A percentile compares a stretch with the other conserved stretches of the same genome.
These are phyloP conservation scores for Ceratina australensis DNA, from an alignment of 1,140 invertebrate genomes.

Conservation along the genomic window DNA sequence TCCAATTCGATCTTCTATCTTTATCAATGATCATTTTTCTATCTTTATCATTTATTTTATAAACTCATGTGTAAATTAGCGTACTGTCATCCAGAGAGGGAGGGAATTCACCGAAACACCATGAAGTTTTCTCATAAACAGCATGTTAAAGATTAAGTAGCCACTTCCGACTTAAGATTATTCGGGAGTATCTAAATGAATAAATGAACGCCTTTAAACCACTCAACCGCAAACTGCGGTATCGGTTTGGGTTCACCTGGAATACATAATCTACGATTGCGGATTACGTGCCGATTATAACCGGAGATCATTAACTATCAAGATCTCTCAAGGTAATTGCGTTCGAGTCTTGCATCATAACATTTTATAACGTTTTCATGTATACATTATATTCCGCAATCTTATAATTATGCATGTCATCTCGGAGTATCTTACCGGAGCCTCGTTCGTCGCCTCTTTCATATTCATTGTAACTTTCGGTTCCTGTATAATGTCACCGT, in stretches of 20 bases:
- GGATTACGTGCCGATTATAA: not conserved
- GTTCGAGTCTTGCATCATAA: too few species aligned
- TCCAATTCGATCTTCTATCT: not conserved
- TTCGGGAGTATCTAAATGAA: not conserved
- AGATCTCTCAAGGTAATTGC: not conserved
- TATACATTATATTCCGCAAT: not conserved
- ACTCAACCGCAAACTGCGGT: not conserved
- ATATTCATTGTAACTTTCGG: not conserved
- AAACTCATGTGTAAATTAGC: slow-evolving; percentile 9
- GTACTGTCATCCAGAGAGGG: too few species aligned
- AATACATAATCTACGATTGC: not conserved
- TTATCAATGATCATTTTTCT: too few species aligned
- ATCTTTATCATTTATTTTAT: too few species aligned
- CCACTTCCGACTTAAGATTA: slow-evolving; percentile 9
- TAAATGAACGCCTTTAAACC: slow-evolving; percentile 16
- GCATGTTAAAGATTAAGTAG: slow-evolving; percentile 13
- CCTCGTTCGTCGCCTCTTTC: not conserved
- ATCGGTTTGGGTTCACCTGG: slow-evolving; percentile 4
- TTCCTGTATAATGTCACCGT: not conserved
- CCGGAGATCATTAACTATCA: not conserved
- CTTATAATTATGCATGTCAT: not conserved
- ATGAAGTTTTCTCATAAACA: not conserved
- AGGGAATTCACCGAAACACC: not conserved
- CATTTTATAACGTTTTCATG: too few species aligned
- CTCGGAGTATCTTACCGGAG: not conserved